Base-by-base conservation (phyloP, 2,113 vertebrate species). In the Barbus barbus region DNA sequence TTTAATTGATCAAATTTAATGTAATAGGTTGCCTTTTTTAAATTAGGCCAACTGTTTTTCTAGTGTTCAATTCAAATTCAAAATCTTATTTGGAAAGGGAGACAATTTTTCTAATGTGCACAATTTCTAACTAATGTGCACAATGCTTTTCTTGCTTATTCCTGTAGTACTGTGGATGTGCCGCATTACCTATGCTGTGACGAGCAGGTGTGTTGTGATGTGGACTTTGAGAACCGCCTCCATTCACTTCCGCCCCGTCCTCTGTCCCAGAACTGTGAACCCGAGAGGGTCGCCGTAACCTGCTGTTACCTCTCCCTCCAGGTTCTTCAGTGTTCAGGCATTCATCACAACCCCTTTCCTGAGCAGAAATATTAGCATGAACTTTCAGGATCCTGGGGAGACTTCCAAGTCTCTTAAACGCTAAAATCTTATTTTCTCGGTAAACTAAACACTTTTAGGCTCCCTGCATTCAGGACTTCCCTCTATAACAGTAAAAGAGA, bases 131-230 rank as follows among this genome's bases (percentile, higher is more conserved):
- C 38, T 38, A 38, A 9, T 38, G 38, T 9, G 41, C 41, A 41
- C 1, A 41, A 41, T 2, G 2, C 9, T 56, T 65, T 31, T 31
- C 61, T 31, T 31, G 61, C 6, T 18, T 51, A 22, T 22, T 41
- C 36, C 38, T 26, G 71, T n/a, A 16, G 44, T 9, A 16, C 12
- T 22, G 36, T 63, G 58, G 67, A 36, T 2, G 5, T 36, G 60
- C 63, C 11, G 6, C 87, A 24, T 85, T 84, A 84, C 85, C 85
- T 24, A 82, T 41, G 46, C 83, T 84, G 75, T 2, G 85, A 20
- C 69, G 90, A 86, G 69, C 84, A 72, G 75, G 87, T 78, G 85
- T 91, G 91, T 67, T 90, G 81, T 84, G 91, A 88, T 83, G 63
- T 58, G 41, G 41, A 44, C 11, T 44, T 44, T 44, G 41, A 44